Evolutionary conservation across 2,797 vertebrate genomes (phyloP).

Genomic region (Spatula versicolor): DNA sequence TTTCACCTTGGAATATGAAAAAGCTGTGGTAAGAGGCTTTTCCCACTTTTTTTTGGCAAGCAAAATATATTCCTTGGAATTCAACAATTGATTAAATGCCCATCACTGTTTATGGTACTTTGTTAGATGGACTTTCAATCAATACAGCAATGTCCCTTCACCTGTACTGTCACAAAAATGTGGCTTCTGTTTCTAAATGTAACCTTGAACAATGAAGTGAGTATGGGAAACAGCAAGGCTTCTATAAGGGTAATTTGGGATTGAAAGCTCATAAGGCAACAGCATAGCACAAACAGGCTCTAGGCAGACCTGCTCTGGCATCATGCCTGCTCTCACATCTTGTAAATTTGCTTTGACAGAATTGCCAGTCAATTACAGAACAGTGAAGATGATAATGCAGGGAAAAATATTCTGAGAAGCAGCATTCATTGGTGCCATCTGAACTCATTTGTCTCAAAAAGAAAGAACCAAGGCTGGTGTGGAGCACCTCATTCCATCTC

Average conservation of each 20-base stretch:
- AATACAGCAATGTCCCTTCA: not conserved
- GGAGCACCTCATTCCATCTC: not conserved
- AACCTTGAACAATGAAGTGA: conserved; percentile 5
- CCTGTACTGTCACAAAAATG: not conserved
- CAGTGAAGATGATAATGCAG: not conserved
- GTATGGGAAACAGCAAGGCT: not conserved
- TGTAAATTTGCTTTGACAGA: not conserved
- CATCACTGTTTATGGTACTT: not conserved
- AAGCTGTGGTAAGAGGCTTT: not conserved
- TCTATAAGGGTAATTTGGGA: not conserved
- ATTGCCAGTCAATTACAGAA: not conserved
- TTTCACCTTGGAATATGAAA: conserved; percentile 9
- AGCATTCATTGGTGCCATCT: not conserved
- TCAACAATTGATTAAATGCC: conserved; percentile 34
- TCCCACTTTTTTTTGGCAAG: not conserved
- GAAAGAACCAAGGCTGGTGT: not conserved
- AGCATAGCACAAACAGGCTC: not conserved
- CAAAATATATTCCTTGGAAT: not conserved
- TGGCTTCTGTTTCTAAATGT: conserved; percentile 39
- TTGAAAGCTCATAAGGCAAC: not conserved
- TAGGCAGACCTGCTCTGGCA: not conserved
- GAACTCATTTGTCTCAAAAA: not conserved
- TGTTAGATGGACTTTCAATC: conserved; percentile 38
- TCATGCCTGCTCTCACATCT: not conserved
- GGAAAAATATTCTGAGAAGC: not conserved